These are phyloP conservation scores for Palythoa caribaeorum DNA, from an alignment of 92 coral and sea anemone species.

Conservation along the genomic window DNA sequence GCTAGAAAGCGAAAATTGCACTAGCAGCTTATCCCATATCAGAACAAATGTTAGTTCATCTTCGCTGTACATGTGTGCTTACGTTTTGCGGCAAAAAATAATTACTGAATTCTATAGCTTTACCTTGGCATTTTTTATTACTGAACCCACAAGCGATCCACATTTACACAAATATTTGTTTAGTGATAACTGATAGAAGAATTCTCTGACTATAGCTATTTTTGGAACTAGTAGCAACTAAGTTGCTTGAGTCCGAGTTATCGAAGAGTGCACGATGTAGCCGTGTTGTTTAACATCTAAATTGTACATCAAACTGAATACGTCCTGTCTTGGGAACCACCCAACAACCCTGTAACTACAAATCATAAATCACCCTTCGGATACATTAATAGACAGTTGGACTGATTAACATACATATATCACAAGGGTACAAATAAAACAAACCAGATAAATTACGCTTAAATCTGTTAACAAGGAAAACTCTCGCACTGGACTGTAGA, in stretches of 20 bases:
- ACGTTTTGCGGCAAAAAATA: background rate
- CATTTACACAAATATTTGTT: conserved; percentile 15
- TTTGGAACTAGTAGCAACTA: conserved; percentile 15
- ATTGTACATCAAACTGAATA: background rate
- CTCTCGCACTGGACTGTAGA: background rate
- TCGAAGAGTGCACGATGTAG: background rate
- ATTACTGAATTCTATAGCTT: conserved; percentile 22
- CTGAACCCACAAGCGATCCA: background rate
- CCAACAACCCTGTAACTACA: conserved; percentile 8
- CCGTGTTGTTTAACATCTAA: background rate
- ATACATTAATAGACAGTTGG: conserved; percentile 34
- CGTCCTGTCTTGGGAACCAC: background rate
- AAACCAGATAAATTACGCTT: conserved; percentile 30
- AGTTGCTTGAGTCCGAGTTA: background rate
- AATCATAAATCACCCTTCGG: conserved; percentile 37
- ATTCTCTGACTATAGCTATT: conserved; percentile 9
- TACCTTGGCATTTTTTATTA: background rate
- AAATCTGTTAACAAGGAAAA: background rate
- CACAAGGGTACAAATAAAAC: conserved; percentile 29
- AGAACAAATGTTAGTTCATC: background rate
- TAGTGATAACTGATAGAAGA: conserved; percentile 29
- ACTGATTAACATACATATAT: conserved; percentile 30
- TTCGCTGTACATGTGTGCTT: background rate
- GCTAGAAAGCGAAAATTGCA: conserved; percentile 20
- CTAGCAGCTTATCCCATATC: background rate